These are phyloP conservation scores for Ophion ellenae DNA, from an alignment of 2,888 invertebrate species.

Conservation along the genomic window DNA sequence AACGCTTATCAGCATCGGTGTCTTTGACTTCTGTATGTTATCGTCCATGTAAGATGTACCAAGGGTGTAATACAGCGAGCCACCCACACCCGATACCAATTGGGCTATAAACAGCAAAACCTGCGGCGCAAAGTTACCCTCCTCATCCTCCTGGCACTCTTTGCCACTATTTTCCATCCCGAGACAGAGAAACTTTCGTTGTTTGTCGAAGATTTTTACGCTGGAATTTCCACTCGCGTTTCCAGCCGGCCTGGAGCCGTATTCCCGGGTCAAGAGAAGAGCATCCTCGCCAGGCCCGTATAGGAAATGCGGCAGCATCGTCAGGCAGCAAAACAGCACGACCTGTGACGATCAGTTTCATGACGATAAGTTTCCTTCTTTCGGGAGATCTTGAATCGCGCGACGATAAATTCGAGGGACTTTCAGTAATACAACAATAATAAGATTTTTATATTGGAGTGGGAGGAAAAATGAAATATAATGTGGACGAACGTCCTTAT, in stretches of 20 bases:
- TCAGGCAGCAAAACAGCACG: slow-evolving; percentile 88
- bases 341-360: slow-evolving; percentile 72
- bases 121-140: slow-evolving; percentile 87
- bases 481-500: slow-evolving; percentile 20
- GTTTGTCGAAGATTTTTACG: slow-evolving; percentile 81
- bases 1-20: slow-evolving; percentile 89
- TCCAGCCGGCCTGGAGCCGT: slow-evolving; percentile 83
- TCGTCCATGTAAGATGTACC: slow-evolving; percentile 91
- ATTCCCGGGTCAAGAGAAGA: slow-evolving; percentile 86
- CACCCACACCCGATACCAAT: slow-evolving; percentile 89
- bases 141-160: slow-evolving; percentile 84
- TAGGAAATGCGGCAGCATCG: slow-evolving; percentile 88
- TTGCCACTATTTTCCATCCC: slow-evolving; percentile 76
- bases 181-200: slow-evolving; percentile 86
- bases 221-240: slow-evolving; percentile 82
- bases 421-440: not conserved
- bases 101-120: slow-evolving; percentile 88
- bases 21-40: slow-evolving; percentile 90
- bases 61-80: slow-evolving; percentile 88
- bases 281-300: slow-evolving; percentile 89
- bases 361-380: not conserved
- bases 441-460: not conserved
- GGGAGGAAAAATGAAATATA: not conserved
- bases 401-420: slow-evolving; percentile 1
- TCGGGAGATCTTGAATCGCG: not conserved